Percentiles rank a stretch among this genome's conserved stretches.
phyloP scores from a whole-genome alignment of 2,888 invertebrate species.

The Eugnorisma glareosa region DNA sequence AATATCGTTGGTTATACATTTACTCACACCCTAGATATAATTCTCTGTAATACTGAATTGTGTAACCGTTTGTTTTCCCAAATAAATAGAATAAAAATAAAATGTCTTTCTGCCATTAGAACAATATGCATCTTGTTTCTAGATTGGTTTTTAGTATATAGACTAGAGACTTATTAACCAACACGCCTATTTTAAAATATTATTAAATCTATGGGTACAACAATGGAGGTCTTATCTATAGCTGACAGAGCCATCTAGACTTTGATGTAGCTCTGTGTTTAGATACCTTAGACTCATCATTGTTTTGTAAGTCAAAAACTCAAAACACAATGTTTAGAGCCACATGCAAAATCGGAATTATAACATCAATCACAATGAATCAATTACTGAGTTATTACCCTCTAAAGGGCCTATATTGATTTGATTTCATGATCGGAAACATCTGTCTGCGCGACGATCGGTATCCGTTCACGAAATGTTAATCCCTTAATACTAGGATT shows the following conservation, averaged over 20 bases:
- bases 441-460: slow-evolving; percentile 38
- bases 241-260: too few species aligned
- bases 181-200: background rate
- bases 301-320: background rate
- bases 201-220: too few species aligned
- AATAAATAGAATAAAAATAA: too few species aligned
- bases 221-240: too few species aligned
- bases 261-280: background rate
- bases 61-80: too few species aligned
- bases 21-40: too few species aligned
- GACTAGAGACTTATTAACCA: too few species aligned
- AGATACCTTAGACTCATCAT: background rate
- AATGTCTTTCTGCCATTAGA: background rate
- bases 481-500: slow-evolving; percentile 22
- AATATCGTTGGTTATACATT: too few species aligned
- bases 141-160: too few species aligned
- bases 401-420: slow-evolving; percentile 33
- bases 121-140: too few species aligned
- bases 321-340: background rate
- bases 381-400: slow-evolving; percentile 27
- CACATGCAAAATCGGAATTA: slow-evolving; percentile 18
- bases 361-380: slow-evolving; percentile 31
- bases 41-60: too few species aligned
- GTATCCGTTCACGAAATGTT: slow-evolving; percentile 56
- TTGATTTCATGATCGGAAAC: slow-evolving; percentile 41